phyloP scores from a whole-genome alignment of 2,888 invertebrate species.

The Bellardia bayeri region DNA sequence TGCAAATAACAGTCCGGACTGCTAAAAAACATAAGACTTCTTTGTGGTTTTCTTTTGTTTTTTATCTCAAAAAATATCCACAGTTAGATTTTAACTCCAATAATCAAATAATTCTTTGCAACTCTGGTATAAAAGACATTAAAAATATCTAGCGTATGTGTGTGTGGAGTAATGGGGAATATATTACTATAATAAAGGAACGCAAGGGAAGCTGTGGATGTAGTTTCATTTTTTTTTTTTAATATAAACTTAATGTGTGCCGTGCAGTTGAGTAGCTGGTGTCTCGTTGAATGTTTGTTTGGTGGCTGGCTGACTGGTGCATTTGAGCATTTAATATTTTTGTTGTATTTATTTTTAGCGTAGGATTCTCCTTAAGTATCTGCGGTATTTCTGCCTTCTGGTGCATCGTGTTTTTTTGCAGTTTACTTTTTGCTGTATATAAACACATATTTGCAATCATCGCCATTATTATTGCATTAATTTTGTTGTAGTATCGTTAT shows the following conservation, averaged over 20 bases:
- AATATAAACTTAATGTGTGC: constrained; percentile 3
- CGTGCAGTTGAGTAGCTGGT: neutral
- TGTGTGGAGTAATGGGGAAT: constrained; percentile 4
- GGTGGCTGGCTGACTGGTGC: too few species aligned
- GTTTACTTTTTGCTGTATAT: neutral
- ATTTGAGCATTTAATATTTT: neutral
- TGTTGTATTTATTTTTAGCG: constrained; percentile 33
- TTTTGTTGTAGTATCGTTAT: constrained; percentile 50
- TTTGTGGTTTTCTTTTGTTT: too few species aligned
- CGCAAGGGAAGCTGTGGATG: constrained; percentile 32
- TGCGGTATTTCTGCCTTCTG: constrained; percentile 34
- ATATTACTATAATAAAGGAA: constrained; percentile 3
- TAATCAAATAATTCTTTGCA: too few species aligned
- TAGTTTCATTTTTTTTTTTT: constrained; percentile 2
- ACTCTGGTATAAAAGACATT: too few species aligned
- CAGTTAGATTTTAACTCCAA: too few species aligned
- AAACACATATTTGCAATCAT: constrained; percentile 27
- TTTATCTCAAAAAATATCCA: too few species aligned
- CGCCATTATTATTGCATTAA: constrained; percentile 35
- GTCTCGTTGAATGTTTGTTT: neutral
- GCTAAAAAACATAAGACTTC: too few species aligned
- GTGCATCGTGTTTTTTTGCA: constrained; percentile 21
- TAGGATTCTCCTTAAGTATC: constrained; percentile 57
- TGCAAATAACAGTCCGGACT: too few species aligned
- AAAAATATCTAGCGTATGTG: neutral